Evolutionary conservation across 1,140 invertebrate genomes (phyloP), one percentile per base, ranked within the genome.

Genomic region (Drosophila lacteicornis): DNA sequence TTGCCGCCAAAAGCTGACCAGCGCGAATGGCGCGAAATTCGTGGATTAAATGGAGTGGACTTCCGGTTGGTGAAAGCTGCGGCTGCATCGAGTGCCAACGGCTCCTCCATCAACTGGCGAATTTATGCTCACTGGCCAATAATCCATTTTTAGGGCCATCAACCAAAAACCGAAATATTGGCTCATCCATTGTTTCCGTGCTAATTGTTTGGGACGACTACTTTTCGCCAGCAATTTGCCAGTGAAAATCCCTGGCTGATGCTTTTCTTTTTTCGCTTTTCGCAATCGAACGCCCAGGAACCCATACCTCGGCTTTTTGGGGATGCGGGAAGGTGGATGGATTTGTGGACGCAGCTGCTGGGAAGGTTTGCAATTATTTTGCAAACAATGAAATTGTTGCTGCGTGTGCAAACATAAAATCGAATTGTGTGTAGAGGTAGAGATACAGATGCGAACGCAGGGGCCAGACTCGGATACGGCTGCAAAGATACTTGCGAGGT

Each of bases 81-180:
- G 46, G 47, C 67, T 22, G 61, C 61, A 69, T 71, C 62, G 69
- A 73, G 73, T 69, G 81, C 47, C 43, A 46, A 25, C 38, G 62
- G 50, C 55, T 65, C 65, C 51, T 55, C 47, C 27, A 61, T 71
- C 74, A 63, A 80, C 67, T 87, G 76, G 43, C 47, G 80, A 87
- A 86, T 85, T 80, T 88, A 88, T 91, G 87, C 87, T 82, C 82
- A 82, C 70, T 91, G 83, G 45, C 68, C 84, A 91, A 92, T 92
- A 92, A 92, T 92, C 91, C 86, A 92, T 92, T 92, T 92, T 92
- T 83, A 63, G 84, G 78, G 70, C 78, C 91, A 91, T 88, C 91
- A 85, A 75, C 79, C 82, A 73, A 75, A 73, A 75, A 71, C 67
- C 75, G 63, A 73, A 79, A 87, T 90, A 91, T 91, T 88, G 83